Evolutionary conservation across 2,797 vertebrate genomes (phyloP), one percentile per base, ranked within the genome.

Genomic region (Alca torda): DNA sequence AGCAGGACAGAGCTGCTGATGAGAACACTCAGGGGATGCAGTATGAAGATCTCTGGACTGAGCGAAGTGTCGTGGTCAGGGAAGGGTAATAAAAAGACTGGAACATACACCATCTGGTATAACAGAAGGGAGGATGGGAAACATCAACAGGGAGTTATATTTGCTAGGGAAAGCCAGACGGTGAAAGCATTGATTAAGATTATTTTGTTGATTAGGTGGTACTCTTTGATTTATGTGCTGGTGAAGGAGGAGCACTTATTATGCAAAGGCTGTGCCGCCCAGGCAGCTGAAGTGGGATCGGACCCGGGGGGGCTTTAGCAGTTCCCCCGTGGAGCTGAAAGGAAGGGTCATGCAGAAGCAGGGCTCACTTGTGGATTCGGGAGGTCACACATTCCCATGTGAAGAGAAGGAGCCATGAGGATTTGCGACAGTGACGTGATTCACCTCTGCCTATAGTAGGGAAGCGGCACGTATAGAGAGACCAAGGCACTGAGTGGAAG

Each of bases 181-280:
- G 97, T 89, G 96, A 97, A 96, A 98, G 94, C 98, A 98, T 97
- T 98, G 98, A 98, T 98, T 97, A 98, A 98, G 97, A 98, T 98
- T 96, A 97, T 97, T 97, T 97, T 93, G 97, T 97, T 97, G 97
- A 97, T 98, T 96, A 98, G 97, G 93, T 97, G 95, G 93, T 96
- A 96, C 81, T 53, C 87, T 94, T 76, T 97, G 97, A 97, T 98
- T 98, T 97, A 98, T 93, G 89, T 84, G 88, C 77, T 57, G 64
- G 75, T 76, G 83, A 91, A 94, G 90, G 65, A 96, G 92, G 30
- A 96, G 35, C 68, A 87, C 41, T 91, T 87, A 41, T 45, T 43
- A 51, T 78, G 57, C 70, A 92, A 92, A 91, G 56, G 45, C 63
- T 90, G 84, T 61, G 21, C 93, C 4, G 12, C 53, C 23, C 48